Evolutionary conservation across 1,140 invertebrate species (phyloP), one percentile per base, ranked within the genome.

Genomic region (Trigoniulus corallinus): DNA sequence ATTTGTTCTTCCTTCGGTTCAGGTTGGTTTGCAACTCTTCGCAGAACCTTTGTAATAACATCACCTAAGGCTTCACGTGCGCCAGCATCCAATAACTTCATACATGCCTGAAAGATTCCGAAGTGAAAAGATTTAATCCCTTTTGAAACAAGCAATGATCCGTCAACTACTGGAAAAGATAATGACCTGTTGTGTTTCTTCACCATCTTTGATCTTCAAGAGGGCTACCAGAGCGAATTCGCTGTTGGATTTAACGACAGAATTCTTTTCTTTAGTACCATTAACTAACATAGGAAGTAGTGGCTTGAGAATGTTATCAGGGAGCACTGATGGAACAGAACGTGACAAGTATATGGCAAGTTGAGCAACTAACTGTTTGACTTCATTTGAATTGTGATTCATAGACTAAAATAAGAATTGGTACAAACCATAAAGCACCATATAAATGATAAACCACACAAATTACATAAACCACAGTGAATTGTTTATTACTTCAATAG

Each of bases 211-310:
- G 53, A 96, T 69, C 56, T 79, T 76, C 34, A 97, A 71, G 52
- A 96, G 74, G 44, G 81, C 77, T 40, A 94, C 79, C 22, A 97
- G 70, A 12, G 92, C 89, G 54, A 84, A 77, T 74, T 96, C 93
- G 52, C 89, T 87, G 67, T 88, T 87, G 1, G 86, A 83, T 64
- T 88, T 86, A 2, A 98, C 92, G 59, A 87, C 84, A 21, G 86
- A 80, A 70, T 96, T 96, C 67, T 95, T 96, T 69, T 97, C 93
- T 69, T 96, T 96, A 21, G 91, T 94, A 49, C 92, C 92, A 70
- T 95, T 97, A 1, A 96, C 89, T 51, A 97, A 69, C 69, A 86
- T 86, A 3, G 91, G 88, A 48, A 96, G 66, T 47, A 93, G 67
- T 18, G 78, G 64, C 61, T 81, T 86, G 27, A 91, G 68, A 50